Percentiles rank a stretch among this genome's conserved stretches.
Evolutionary conservation across 2,797 vertebrate species (phyloP).

Genomic region (Enteromius fasciolatus): DNA sequence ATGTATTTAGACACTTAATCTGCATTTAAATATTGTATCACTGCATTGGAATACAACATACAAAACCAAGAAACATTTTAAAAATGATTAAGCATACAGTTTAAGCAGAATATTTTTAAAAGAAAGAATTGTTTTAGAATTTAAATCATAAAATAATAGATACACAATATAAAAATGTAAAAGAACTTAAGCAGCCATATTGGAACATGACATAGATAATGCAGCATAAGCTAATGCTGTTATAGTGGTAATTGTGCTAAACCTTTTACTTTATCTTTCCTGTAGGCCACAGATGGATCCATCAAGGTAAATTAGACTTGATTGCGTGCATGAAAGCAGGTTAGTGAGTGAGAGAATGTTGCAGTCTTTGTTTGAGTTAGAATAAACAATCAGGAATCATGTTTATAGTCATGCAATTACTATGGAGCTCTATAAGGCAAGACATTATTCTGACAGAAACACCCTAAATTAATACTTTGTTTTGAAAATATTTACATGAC

Average conservation of each 20-base stretch:
- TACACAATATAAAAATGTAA: background rate
- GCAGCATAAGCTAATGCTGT: background rate
- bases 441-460: background rate
- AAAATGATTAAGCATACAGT: background rate
- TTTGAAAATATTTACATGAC: background rate
- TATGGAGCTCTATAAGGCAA: background rate
- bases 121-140: background rate
- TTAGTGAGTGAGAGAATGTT: conserved; percentile 1
- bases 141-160: background rate
- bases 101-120: background rate
- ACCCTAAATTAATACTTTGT: background rate
- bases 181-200: background rate
- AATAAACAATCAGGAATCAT: conserved; percentile 23
- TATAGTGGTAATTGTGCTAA: background rate
- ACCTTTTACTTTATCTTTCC: conserved; percentile 52
- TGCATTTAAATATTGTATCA: background rate
- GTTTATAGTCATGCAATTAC: conserved; percentile 5
- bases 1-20: background rate
- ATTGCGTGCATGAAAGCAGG: conserved; percentile 3
- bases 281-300: conserved; percentile 79
- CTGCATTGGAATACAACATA: background rate
- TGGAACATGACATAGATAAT: background rate
- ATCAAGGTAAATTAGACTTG: conserved; percentile 75
- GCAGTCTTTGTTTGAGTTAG: conserved; percentile 31
- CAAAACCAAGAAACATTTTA: background rate